Base-by-base conservation (phyloP, 2,888 invertebrate genomes). In the Zygogramma bicolorata region DNA sequence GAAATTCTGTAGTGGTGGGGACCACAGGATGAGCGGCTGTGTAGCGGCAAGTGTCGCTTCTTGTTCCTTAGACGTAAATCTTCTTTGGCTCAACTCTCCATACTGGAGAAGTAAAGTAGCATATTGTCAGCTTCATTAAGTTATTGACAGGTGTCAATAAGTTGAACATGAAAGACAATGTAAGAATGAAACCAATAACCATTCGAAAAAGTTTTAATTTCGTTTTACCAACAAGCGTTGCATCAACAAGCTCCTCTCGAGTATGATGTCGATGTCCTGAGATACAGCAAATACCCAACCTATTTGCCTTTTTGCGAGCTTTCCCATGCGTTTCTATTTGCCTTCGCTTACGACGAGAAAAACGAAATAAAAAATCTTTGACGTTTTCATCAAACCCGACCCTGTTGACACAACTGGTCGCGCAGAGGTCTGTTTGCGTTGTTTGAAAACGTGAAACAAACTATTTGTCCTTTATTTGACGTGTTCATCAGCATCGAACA, bases 341-440 rank as follows among this genome's bases (percentile, higher is more conserved):
- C 25, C 6, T 10, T 53, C 53, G 53, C 25, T 25, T 10, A 53
- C 53, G 53, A 22, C 53, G 25, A 13, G 22, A 53, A 53, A 53
- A 53, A 53, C 53, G 53, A 22, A 22, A n/a, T 8, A 49, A 53
- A 53, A 53, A 53, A 53, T 25, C 53, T 53, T 53, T 63, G 46
- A 63, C 46, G 66, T 66, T 70, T 67, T 59, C 70, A 67, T 66
- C 66, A 58, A 67, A n/a, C 66, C 70, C 38, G 46, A 29, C 25
- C 34, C 18, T 67, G 15, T 70, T 66, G 67, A 73, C 73, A 62
- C 18, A 69, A 70, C 49, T 8, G 46, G 20, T 20, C 10, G 20
- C 46, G 31, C 34, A 69, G 59, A 69, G 46, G 27, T 31, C 10
- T 27, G n/a, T n/a, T n/a, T n/a, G n/a, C n/a, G n/a, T 15, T 62